Evolutionary conservation across 2,797 vertebrate species (phyloP).

Genomic region (Sebastes trivittatus): DNA sequence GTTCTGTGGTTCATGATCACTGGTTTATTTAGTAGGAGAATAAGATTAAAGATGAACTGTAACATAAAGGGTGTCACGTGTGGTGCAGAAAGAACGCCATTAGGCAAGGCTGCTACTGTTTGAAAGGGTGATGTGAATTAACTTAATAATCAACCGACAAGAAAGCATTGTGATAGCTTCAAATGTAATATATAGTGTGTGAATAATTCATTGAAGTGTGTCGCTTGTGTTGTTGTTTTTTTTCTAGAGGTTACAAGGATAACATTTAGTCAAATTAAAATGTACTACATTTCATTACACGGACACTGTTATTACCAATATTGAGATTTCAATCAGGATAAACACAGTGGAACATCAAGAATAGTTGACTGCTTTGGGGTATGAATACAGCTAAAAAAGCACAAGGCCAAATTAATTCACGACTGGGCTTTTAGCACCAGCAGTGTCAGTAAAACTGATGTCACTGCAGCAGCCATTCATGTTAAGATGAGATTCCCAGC

Average conservation of each 20-base stretch:
- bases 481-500: conserved; percentile 35
- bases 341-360: conserved; percentile 20
- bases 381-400: conserved; percentile 22
- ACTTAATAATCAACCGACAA: not conserved
- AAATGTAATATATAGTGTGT: not conserved
- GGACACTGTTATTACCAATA: not conserved
- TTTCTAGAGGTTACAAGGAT: not conserved
- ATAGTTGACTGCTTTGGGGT: conserved; percentile 3
- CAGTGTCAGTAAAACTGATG: conserved; percentile 9
- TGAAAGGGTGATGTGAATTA: not conserved
- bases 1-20: not conserved
- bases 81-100: not conserved
- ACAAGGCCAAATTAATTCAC: conserved; percentile 13
- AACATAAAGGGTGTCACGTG: not conserved
- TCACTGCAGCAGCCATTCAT: conserved; percentile 14
- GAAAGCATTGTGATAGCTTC: not conserved
- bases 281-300: not conserved
- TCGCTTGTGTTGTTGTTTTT: not conserved
- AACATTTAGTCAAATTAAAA: not conserved
- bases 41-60: conserved; percentile 1
- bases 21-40: not conserved
- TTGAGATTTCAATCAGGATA: not conserved
- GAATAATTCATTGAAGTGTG: not conserved
- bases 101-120: not conserved
- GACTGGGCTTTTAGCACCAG: conserved; percentile 27